Evolutionary conservation across 1,140 invertebrate species (phyloP), one percentile per base, ranked within the genome.

Genomic region (Stegodyphus mimosarum): DNA sequence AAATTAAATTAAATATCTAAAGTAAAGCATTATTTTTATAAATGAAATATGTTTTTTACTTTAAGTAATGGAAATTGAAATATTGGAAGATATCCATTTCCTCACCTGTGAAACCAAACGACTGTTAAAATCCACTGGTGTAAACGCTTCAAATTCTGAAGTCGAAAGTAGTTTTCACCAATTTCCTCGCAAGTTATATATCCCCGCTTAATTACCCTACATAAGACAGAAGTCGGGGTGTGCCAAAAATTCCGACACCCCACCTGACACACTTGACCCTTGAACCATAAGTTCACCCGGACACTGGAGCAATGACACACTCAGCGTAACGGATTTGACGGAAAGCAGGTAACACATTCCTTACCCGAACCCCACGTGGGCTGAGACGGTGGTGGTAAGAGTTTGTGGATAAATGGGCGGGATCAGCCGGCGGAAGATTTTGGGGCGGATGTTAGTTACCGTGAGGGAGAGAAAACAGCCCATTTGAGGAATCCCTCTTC

Each of bases 271-370:
- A 84, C 63, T 85, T 85, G 83, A 85, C 83, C 83, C 83, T 50
- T 85, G 83, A 85, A 78, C 83, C 83, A 72, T 72, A 51, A 77
- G 83, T 85, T 77, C 83, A 85, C 75, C 83, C 83, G 83, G 83
- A 85, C 66, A 75, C 72, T 55, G 13, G 69, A 66, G 81, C 72
- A 78, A 52, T 18, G 55, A 66, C 75, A 11, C 15, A 15, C 55
- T 9, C 9, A 60, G 9, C 55, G 9, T 60, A 11, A 60, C 15
- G 9, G 15, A 11, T 60, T 60, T 60, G 55, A 4, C 55, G 55
- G 15, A 5, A 60, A 60, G 55, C 55, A 60, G 51, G 11, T 50
- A 48, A 49, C 17, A 15, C n/a, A 60, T 76, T 60, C 48, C 51
- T 80, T 55, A 13, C 49, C 33, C 53, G 53, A n/a, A 48, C 52